These are phyloP conservation scores for Chaetophractus vellerosus DNA, from an alignment of 2,797 vertebrate species.

Conservation along the genomic window DNA sequence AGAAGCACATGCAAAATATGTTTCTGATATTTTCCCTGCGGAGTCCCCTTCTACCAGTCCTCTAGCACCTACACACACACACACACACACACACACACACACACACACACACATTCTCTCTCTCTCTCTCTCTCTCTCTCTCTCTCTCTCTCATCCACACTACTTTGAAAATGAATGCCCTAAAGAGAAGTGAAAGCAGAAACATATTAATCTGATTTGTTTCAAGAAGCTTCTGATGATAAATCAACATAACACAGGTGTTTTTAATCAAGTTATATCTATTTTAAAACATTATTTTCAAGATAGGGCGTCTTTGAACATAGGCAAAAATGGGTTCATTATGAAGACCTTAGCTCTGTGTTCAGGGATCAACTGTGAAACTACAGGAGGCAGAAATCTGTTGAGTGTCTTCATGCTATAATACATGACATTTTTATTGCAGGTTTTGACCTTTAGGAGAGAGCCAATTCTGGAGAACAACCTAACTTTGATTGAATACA, in stretches of 20 bases:
- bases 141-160: slow-evolving; percentile 43
- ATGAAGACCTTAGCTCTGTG: slow-evolving; percentile 87
- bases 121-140: too few relatives aligned
- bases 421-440: slow-evolving; percentile 92
- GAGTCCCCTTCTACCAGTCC: neutral
- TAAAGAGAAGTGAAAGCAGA: slow-evolving; percentile 88
- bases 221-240: slow-evolving; percentile 88
- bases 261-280: slow-evolving; percentile 89
- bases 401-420: slow-evolving; percentile 88
- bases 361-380: slow-evolving; percentile 89
- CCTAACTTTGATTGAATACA: slow-evolving; percentile 88
- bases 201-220: slow-evolving; percentile 90
- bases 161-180: slow-evolving; percentile 86
- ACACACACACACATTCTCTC: too few relatives aligned
- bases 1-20: slow-evolving; percentile 59
- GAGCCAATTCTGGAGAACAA: slow-evolving; percentile 88
- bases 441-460: slow-evolving; percentile 91
- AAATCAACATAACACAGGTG: slow-evolving; percentile 89
- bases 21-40: slow-evolving; percentile 63
- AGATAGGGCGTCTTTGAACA: slow-evolving; percentile 86
- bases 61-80: neutral
- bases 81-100: too few relatives aligned
- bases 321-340: slow-evolving; percentile 86
- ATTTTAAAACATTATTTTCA: slow-evolving; percentile 84
- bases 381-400: slow-evolving; percentile 89